Evolutionary conservation across 64 coral and sea anemone species (phyloP), one percentile per base, ranked within the genome.

Genomic region (Montipora capricornis): DNA sequence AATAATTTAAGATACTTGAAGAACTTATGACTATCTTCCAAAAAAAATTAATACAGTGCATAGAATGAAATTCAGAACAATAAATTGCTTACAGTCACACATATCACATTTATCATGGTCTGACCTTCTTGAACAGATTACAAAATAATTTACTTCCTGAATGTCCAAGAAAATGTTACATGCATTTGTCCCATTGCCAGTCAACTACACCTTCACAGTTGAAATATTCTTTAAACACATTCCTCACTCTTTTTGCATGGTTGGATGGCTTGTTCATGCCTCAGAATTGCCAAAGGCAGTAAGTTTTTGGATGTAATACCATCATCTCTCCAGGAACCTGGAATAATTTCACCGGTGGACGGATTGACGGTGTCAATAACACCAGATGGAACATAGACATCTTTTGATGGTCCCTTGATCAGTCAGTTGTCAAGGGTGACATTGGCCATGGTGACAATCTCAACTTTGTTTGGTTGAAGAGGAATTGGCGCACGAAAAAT

Each of bases 401-500:
- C 52, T 58, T 75, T 79, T 22, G 37, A 44, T 86, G 73, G 81
- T 45, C 52, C 59, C 44, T 86, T 95, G 75, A 80, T 46, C 53
- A 95, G 88, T 47, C 49, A 87, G 81, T 91, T 95, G 73, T 95
- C 88, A 53, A 85, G 89, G 8, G 69, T 64, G 19, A 85, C 44
- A 47, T 76, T 61, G 22, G 92, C 92, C 77, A 89, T 68, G 49
- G 88, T 76, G 49, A 82, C 68, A 68, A 89, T 82, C 16, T 78
- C 57, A 45, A 87, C 92, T 80, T 89, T 94, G 22, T 89, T 87
- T 73, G 86, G 92, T 19, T 74, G 61, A 71, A 94, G 77, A n/a
- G 76, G 71, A 68, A 89, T 87, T 20, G 77, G 61, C 60, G 92
- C 80, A 19, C 50, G 73, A 81, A 88, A 58, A 67, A 93, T 75